Conservation (phyloP, 2,888 invertebrate genomes). For the Formica aserva region DNA sequence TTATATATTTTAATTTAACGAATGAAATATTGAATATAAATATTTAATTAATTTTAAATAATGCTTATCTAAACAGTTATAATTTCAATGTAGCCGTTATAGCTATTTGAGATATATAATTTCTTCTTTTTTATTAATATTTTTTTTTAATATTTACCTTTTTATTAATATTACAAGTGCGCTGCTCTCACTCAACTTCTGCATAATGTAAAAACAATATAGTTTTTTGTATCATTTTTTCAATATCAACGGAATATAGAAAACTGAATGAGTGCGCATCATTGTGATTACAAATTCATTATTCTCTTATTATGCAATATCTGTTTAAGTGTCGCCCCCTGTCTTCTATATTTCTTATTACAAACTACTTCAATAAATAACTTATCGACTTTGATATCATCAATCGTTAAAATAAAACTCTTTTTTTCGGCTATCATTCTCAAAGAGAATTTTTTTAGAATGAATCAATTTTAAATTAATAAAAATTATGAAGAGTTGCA, state of each 20-base stretch:
- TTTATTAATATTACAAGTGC: not conserved
- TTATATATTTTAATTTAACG: too few relatives aligned
- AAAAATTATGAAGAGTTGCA: too few relatives aligned
- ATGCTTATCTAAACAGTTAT: too few relatives aligned
- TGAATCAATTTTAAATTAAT: too few relatives aligned
- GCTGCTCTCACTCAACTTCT: not conserved
- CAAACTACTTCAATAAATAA: not conserved
- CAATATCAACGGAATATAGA: not conserved
- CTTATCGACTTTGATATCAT: not conserved
- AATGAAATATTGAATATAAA: too few relatives aligned
- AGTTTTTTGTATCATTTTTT: not conserved
- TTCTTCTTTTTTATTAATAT: too few relatives aligned
- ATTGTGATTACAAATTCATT: not conserved
- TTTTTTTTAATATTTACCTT: too few relatives aligned
- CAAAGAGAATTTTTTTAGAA: not conserved
- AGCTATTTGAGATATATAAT: too few relatives aligned
- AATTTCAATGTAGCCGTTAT: too few relatives aligned
- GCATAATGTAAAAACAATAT: not conserved
- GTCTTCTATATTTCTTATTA: not conserved
- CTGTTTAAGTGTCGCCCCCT: constrained; percentile 14
- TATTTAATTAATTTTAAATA: too few relatives aligned
- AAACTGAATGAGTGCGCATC: not conserved
- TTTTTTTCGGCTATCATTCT: not conserved
- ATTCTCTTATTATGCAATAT: not conserved
- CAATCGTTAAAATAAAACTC: constrained; percentile 26